These are phyloP conservation scores for Corythornis madagascariensis DNA, from an alignment of 2,113 vertebrate species.

Conservation along the genomic window DNA sequence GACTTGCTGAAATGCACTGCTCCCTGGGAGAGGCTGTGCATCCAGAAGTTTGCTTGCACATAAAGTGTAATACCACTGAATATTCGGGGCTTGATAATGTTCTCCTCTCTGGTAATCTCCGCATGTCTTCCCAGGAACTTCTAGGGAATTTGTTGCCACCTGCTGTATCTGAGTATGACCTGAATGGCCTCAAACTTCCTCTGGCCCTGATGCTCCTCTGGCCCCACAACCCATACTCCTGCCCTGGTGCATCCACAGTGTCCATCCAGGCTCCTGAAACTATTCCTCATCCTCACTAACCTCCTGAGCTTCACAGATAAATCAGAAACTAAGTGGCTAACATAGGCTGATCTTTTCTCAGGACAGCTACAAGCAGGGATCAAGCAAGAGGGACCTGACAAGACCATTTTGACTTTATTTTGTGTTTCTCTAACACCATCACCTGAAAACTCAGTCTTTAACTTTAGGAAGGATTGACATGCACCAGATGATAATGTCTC, in stretches of 20 bases:
- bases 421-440: background rate
- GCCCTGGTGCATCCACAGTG: fast-evolving
- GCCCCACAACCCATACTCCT: background rate
- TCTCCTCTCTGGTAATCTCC: background rate
- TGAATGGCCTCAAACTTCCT: background rate
- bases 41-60: background rate
- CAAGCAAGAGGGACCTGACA: background rate
- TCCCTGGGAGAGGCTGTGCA: background rate
- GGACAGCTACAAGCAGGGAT: background rate
- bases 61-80: background rate
- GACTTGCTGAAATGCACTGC: background rate
- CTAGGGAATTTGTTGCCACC: background rate
- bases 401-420: constrained; percentile 29
- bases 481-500: constrained; percentile 4
- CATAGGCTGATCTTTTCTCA: background rate
- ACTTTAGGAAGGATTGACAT: background rate
- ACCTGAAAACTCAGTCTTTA: background rate
- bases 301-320: background rate
- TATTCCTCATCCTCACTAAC: background rate
- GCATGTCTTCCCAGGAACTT: background rate
- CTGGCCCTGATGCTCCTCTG: background rate
- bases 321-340: background rate
- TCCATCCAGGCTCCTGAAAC: background rate
- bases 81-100: background rate
- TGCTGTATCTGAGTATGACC: background rate